Evolutionary conservation across 2,113 vertebrate genomes (phyloP), one percentile per base, ranked within the genome.

Genomic region (Emydura subglobosa): DNA sequence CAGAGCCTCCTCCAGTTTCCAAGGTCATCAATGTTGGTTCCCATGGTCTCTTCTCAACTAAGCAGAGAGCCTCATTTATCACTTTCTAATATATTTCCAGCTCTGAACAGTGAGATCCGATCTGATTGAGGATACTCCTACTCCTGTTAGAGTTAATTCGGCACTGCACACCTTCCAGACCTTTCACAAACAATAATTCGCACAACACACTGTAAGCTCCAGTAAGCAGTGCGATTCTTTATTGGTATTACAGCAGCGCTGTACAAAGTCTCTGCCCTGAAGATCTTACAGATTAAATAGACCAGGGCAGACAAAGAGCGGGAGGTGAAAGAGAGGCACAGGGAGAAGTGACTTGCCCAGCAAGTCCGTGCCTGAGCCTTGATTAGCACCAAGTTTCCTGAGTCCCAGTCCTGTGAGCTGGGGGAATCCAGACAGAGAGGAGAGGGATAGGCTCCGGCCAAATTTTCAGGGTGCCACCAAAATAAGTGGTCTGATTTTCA

Each of bases 241-340:
- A 3, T 10, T 49, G 10, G 34, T 0, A 2, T 14, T 47, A 25
- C 25, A 11, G 34, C 14, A 0, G 7, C 1, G 42, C 83, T 47
- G 84, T 24, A 24, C 84, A 29, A 65, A 65, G 78, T 9, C 59
- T 5, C 10, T 0, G 0, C 78, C 24, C 82, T 83, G 31, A 82
- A 57, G 95, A 89, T 86, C 84, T 94, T 88, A 86, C 7, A 17
- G 61, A 34, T 14, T 61, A 61, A 57, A 34, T 65, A 65, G 7
- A 34, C 31, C 34, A 65, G 31, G 61, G 61, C 31, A 65, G 31
- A 65, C 31, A 34, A 17, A 29, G 2, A 1, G 3, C 6, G 55
- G 34, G 8, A 76, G 21, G 19, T 17, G 7, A 59, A 44, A 4
- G 2, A 12, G 31, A 44, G 49, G 31, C 61, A 65, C 31, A 65